These are phyloP conservation scores for Plectrocnemia conspersa DNA, from an alignment of 1,140 invertebrate species.

Conservation along the genomic window DNA sequence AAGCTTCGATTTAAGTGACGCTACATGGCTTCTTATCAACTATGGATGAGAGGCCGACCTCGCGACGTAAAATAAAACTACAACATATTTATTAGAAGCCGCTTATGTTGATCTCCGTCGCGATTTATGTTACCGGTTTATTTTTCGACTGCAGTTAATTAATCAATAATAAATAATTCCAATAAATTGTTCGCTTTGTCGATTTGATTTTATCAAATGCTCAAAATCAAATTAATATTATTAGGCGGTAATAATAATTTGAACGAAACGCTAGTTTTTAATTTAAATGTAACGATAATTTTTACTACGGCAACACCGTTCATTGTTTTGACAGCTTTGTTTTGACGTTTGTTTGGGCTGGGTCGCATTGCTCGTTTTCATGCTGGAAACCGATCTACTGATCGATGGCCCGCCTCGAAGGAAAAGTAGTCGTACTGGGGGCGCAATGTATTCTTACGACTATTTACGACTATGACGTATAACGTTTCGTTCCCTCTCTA, in stretches of 20 bases:
- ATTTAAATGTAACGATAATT: not conserved
- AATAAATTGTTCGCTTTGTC: too few species aligned
- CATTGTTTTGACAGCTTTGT: not conserved
- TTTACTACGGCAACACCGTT: slow-evolving; percentile 5
- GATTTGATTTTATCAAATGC: too few species aligned
- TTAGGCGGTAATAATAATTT: not conserved
- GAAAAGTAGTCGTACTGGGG: slow-evolving; percentile 77
- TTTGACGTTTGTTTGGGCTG: slow-evolving; percentile 1
- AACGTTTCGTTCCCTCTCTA: not conserved
- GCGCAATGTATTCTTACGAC: slow-evolving; percentile 61
- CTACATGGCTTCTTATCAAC: slow-evolving; percentile 27
- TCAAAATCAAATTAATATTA: not conserved
- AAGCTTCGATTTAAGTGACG: slow-evolving; percentile 25
- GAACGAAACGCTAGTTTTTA: not conserved
- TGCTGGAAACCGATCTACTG: too few species aligned
- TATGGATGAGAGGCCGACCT: slow-evolving; percentile 26
- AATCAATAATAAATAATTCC: too few species aligned
- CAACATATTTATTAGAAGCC: too few species aligned
- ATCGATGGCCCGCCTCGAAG: slow-evolving; percentile 72
- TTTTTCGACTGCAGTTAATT: too few species aligned
- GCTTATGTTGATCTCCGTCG: too few species aligned
- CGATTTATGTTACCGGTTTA: too few species aligned
- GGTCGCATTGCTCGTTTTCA: too few species aligned
- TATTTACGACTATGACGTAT: not conserved
- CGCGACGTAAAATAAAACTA: too few species aligned